phyloP scores from a whole-genome alignment of 2,888 invertebrate genomes.

The Eudasyphora cyanicolor region DNA sequence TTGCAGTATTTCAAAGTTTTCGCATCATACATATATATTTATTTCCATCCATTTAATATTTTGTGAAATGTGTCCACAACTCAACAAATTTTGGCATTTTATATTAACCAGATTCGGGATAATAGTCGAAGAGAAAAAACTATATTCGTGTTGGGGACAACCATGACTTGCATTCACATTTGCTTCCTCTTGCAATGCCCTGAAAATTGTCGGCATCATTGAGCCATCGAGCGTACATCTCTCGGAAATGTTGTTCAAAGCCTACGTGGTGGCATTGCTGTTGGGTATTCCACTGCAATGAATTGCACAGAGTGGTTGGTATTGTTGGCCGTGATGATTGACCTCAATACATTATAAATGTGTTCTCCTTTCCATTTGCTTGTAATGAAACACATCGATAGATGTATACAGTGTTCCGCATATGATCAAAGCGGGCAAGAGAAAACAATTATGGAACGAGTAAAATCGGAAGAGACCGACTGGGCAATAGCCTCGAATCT shows the following conservation, averaged over 20 bases:
- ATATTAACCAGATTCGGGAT: neutral
- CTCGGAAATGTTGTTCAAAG: neutral
- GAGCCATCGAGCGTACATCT: neutral
- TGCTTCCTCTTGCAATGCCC: neutral
- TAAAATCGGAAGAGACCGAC: no score
- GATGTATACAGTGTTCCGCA: neutral
- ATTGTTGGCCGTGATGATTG: slow-evolving; percentile 48
- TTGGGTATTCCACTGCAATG: slow-evolving; percentile 30
- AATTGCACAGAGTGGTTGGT: neutral
- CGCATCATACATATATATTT: no score
- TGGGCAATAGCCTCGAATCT: no score
- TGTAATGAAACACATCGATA: no score
- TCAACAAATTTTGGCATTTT: neutral
- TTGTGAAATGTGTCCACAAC: neutral
- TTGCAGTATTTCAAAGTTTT: no score
- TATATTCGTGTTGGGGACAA: neutral
- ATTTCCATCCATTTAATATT: no score
- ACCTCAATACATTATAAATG: slow-evolving; percentile 57
- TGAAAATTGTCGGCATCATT: neutral
- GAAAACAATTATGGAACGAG: no score
- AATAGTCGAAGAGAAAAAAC: neutral
- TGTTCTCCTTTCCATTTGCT: neutral
- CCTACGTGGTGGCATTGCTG: neutral
- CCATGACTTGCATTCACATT: no score
- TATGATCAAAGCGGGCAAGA: no score